A percentile compares a stretch with the other conserved stretches of the same genome.
phyloP scores from a whole-genome alignment of 2,797 vertebrate species.

The Petrocephalus schoutedeni region DNA sequence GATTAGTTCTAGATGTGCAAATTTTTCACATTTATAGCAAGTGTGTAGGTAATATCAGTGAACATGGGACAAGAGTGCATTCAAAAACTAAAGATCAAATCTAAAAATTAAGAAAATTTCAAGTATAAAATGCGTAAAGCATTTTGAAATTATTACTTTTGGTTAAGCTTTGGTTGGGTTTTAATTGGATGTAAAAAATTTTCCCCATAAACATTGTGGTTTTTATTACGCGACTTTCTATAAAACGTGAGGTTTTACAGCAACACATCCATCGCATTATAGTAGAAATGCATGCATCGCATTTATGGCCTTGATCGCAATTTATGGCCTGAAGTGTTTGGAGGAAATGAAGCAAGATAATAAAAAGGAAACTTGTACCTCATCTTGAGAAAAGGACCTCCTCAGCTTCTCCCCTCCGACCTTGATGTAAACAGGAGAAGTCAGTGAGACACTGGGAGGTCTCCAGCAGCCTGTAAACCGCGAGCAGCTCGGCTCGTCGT shows the following conservation, averaged over 20 bases:
- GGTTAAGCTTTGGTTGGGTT: not conserved
- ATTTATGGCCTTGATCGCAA: not conserved
- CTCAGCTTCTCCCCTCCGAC: conserved; percentile 21
- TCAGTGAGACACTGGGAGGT: not conserved
- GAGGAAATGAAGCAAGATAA: not conserved
- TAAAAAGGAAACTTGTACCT: conserved; percentile 23
- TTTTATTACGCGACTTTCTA: not conserved
- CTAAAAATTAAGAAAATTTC: not conserved
- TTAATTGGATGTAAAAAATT: not conserved
- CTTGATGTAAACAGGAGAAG: conserved; percentile 16
- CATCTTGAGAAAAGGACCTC: conserved; percentile 21
- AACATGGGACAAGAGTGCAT: not conserved
- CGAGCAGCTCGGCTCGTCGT: not conserved
- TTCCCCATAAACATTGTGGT: not conserved
- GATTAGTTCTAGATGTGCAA: not conserved
- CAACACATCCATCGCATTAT: not conserved
- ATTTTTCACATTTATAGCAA: not conserved
- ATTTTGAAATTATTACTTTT: not conserved
- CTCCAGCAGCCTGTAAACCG: not conserved
- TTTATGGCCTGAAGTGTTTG: not conserved
- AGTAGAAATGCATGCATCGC: not conserved
- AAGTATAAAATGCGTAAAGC: not conserved
- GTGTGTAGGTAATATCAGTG: not conserved
- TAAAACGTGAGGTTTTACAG: not conserved
- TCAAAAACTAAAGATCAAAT: not conserved